Conservation (phyloP, 2,113 vertebrate genomes). For the Crotalus viridis region DNA sequence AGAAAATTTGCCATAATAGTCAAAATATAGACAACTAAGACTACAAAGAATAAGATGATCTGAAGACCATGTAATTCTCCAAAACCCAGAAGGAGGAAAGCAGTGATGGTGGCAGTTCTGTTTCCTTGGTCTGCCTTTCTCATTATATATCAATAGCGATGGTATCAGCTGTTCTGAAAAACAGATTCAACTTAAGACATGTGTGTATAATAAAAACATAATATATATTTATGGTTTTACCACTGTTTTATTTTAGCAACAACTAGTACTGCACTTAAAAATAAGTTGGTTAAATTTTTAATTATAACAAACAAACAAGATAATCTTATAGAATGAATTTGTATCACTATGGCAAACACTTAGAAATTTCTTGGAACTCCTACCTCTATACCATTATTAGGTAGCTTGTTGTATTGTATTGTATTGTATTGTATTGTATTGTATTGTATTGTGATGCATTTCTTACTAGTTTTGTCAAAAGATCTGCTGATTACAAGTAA, state of each 20-base stretch:
- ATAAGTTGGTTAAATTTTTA: neutral
- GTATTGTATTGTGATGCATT: neutral
- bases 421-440: too few relatives aligned
- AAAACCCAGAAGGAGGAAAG: conserved; percentile 61
- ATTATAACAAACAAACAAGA: neutral
- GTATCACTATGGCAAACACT: neutral
- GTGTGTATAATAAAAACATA: neutral
- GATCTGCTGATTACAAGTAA: neutral
- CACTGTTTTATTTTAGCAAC: neutral
- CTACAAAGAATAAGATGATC: conserved; percentile 44
- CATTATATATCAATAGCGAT: neutral
- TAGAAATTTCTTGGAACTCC: neutral
- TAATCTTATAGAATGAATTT: neutral
- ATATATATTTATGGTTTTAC: neutral
- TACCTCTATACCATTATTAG: too few relatives aligned
- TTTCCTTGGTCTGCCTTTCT: neutral
- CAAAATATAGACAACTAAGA: conserved; percentile 33
- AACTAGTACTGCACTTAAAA: neutral
- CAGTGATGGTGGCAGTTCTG: conserved; percentile 26
- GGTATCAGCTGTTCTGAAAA: neutral
- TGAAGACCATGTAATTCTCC: conserved; percentile 18
- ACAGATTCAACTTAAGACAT: neutral
- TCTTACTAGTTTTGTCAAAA: neutral
- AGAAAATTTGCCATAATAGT: conserved; percentile 17
- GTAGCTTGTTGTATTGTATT: too few relatives aligned